These are phyloP conservation scores for Brachionus paranguensis DNA, from an alignment of 1,140 invertebrate genomes.

Conservation along the genomic window DNA sequence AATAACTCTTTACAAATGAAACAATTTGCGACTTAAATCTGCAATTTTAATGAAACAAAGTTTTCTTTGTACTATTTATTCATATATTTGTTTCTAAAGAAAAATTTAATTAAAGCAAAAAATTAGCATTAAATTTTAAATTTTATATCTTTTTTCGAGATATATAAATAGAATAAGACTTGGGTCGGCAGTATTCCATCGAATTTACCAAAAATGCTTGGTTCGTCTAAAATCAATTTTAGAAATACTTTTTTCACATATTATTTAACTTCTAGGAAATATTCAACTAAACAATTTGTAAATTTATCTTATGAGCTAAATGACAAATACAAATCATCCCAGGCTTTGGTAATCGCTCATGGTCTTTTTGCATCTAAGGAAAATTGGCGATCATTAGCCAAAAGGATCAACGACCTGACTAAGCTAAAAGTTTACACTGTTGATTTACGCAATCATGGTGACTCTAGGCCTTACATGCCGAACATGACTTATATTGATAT, in stretches of 20 bases:
- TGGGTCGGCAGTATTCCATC: not conserved
- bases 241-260: not conserved
- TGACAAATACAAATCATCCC: constrained; percentile 15
- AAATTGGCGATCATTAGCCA: constrained; percentile 36
- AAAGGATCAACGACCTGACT: constrained; percentile 1
- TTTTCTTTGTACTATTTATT: not conserved
- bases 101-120: not conserved
- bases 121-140: not conserved
- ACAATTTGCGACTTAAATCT: not conserved
- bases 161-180: too few species aligned
- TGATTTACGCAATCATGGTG: constrained; percentile 39
- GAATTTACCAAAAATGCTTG: not conserved
- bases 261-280: not conserved
- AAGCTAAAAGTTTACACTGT: constrained; percentile 35
- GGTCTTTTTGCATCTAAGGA: constrained; percentile 30
- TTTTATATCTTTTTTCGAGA: too few species aligned
- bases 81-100: not conserved
- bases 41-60: too few species aligned
- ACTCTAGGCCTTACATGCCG: constrained; percentile 1
- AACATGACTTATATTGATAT: constrained; percentile 9
- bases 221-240: not conserved
- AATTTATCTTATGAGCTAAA: constrained; percentile 25
- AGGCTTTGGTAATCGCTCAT: constrained; percentile 18
- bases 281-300: not conserved
- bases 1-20: too few species aligned